Percentiles rank a stretch among this genome's conserved stretches.
Evolutionary conservation across 2,888 invertebrate species (phyloP).

Genomic region (Galeopsomyia nigrocyanea): DNA sequence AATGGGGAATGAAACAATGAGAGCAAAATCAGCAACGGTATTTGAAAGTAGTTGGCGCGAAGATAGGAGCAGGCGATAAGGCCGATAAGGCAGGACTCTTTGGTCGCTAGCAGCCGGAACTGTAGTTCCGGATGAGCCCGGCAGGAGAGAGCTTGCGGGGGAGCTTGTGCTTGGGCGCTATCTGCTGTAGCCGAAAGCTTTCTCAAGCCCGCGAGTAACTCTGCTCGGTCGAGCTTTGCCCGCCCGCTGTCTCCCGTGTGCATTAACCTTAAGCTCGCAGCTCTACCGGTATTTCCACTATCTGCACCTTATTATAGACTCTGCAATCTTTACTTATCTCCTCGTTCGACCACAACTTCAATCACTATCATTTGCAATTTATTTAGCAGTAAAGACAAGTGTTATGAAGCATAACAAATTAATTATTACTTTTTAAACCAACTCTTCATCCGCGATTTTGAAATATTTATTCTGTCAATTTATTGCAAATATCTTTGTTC

Average conservation of each 20-base stretch:
- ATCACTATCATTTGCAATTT: too few species aligned
- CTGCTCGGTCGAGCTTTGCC: slow-evolving; percentile 58
- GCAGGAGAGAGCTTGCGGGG: slow-evolving; percentile 52
- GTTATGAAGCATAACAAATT: too few species aligned
- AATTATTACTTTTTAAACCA: too few species aligned
- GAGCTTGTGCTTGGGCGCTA: slow-evolving; percentile 57
- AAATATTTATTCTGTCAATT: too few species aligned
- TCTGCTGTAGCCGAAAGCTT: slow-evolving; percentile 48
- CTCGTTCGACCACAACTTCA: too few species aligned
- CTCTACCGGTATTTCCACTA: slow-evolving; percentile 34
- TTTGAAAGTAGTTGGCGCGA: too few species aligned
- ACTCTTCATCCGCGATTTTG: too few species aligned
- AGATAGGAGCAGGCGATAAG: slow-evolving; percentile 35
- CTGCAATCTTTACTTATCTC: neutral
- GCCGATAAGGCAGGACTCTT: slow-evolving; percentile 63
- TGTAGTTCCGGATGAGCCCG: slow-evolving; percentile 59
- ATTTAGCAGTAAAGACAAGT: too few species aligned
- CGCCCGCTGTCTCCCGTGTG: slow-evolving; percentile 17
- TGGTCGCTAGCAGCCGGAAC: slow-evolving; percentile 53
- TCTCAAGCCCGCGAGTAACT: too few species aligned
- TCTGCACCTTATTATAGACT: slow-evolving; percentile 1
- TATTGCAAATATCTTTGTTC: too few species aligned
- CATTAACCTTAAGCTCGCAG: slow-evolving; percentile 49
- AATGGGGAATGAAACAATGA: too few species aligned
- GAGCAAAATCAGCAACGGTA: too few species aligned